These are phyloP conservation scores for Sternarchorhynchus goeldii DNA, from an alignment of 2,797 vertebrate genomes.

Conservation along the genomic window DNA sequence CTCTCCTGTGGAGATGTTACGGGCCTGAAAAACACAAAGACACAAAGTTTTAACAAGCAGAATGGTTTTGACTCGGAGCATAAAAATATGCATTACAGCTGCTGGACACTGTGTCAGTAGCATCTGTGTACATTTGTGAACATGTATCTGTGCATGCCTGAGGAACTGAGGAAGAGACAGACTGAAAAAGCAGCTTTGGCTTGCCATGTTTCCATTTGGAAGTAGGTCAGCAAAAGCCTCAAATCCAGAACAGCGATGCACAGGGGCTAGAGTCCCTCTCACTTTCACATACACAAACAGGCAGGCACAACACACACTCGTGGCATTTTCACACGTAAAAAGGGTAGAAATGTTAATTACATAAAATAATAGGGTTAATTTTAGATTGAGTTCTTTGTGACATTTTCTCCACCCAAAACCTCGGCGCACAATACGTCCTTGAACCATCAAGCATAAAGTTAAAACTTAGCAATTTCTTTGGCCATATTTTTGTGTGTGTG, in stretches of 20 bases:
- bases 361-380: too few species aligned
- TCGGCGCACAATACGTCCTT: too few species aligned
- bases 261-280: background rate
- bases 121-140: background rate
- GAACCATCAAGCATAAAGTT: too few species aligned
- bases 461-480: too few species aligned
- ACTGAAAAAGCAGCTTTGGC: background rate
- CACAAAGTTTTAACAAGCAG: slow-evolving; percentile 16
- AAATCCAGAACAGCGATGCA: slow-evolving; percentile 64
- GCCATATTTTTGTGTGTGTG: too few species aligned
- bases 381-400: too few species aligned
- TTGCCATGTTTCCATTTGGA: slow-evolving; percentile 51
- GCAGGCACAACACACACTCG: background rate
- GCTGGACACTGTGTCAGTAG: slow-evolving; percentile 6
- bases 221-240: slow-evolving; percentile 50
- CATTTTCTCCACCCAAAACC: too few species aligned
- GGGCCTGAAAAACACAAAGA: slow-evolving; percentile 80
- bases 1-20: slow-evolving; percentile 93
- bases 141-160: background rate
- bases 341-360: too few species aligned
- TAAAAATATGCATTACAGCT: slow-evolving; percentile 37
- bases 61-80: slow-evolving; percentile 33
- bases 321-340: too few species aligned
- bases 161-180: background rate
- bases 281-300: background rate